Evolutionary conservation across 2,888 invertebrate genomes (phyloP).

Genomic region (Eupeodes latifasciatus): DNA sequence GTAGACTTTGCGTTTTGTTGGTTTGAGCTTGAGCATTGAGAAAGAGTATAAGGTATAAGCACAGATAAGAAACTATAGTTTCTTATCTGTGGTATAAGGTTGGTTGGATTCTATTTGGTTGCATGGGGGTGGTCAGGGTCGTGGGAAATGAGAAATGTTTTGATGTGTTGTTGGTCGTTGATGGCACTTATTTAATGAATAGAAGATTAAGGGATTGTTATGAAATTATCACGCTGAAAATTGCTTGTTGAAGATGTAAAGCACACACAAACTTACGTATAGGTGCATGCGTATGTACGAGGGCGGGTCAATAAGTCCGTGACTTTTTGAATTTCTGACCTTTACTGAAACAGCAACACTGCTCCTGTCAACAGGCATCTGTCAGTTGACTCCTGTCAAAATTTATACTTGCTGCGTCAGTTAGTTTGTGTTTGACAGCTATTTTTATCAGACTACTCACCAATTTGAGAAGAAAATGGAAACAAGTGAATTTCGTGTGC

Average conservation of each 20-base stretch:
- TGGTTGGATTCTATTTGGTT: not conserved
- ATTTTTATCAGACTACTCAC: too few species aligned
- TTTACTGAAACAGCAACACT: too few species aligned
- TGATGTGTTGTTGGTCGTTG: not conserved
- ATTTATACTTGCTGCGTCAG: too few species aligned
- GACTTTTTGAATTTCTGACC: too few species aligned
- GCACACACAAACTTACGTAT: not conserved
- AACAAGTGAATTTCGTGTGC: too few species aligned
- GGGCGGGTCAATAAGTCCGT: too few species aligned
- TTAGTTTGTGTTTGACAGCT: too few species aligned
- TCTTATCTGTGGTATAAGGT: not conserved
- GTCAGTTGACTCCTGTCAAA: too few species aligned
- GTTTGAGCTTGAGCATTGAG: constrained; percentile 5
- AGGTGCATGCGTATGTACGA: not conserved
- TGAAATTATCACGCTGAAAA: constrained; percentile 11
- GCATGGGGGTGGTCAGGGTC: not conserved
- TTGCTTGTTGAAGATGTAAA: not conserved
- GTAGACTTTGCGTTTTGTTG: constrained; percentile 13
- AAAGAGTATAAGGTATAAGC: not conserved
- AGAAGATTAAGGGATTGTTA: constrained; percentile 17
- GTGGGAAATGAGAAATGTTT: not conserved
- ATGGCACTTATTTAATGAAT: constrained; percentile 20
- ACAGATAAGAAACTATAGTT: too few species aligned
- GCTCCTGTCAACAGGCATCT: too few species aligned
- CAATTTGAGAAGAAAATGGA: too few species aligned